Percentiles rank a stretch among this genome's conserved stretches.
Conservation (phyloP, 2,888 invertebrate genomes). For the Patella caerulea region DNA sequence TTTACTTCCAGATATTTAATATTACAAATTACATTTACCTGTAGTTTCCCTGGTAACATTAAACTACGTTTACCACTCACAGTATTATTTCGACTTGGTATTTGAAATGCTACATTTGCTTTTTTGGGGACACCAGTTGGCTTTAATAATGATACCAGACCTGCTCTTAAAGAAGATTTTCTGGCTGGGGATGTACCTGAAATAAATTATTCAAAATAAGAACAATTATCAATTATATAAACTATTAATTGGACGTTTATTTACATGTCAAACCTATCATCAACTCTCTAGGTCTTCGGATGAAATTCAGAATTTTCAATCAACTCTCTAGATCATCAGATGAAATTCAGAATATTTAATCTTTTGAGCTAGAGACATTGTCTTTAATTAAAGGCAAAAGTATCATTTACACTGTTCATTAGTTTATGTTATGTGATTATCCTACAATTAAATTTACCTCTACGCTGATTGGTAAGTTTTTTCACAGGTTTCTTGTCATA, state of each 20-base stretch:
- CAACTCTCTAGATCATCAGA: no score
- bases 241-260: no score
- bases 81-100: not conserved
- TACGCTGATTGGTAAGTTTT: not conserved
- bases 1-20: no score
- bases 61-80: constrained; percentile 42
- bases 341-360: no score
- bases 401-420: no score
- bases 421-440: constrained; percentile 10
- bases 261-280: no score
- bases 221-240: no score
- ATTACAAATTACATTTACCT: constrained; percentile 22
- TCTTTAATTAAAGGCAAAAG: no score
- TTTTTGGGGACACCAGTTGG: not conserved
- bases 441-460: constrained; percentile 6
- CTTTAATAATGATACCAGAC: constrained; percentile 43
- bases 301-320: no score
- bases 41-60: constrained; percentile 44
- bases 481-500: not conserved
- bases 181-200: constrained; percentile 44
- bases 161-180: constrained; percentile 50
- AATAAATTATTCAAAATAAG: not conserved
- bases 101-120: not conserved
- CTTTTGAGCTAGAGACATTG: no score
- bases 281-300: no score